Evolutionary conservation across 2,113 vertebrate genomes (phyloP).

Genomic region (Heterotilapia buettikoferi): DNA sequence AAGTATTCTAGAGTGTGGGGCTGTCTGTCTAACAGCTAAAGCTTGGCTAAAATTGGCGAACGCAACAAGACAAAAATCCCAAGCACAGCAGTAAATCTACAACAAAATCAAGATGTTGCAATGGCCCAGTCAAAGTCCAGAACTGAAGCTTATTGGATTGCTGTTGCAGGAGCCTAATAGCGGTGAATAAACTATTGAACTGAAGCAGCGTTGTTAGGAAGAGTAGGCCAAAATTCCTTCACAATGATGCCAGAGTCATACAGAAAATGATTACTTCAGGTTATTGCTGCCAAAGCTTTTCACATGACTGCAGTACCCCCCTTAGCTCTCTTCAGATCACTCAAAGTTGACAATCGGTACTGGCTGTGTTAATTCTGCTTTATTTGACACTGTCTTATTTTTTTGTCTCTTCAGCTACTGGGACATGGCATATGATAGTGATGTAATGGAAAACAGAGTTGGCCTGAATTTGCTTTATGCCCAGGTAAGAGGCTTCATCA

Average conservation of each 20-base stretch:
- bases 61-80: neutral
- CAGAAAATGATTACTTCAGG: neutral
- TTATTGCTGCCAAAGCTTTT: neutral
- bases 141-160: neutral
- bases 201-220: neutral
- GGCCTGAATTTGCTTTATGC: slow-evolving; percentile 91
- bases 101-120: neutral
- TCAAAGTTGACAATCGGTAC: neutral
- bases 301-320: neutral
- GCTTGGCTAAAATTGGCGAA: neutral
- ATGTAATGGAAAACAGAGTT: slow-evolving; percentile 94
- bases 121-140: neutral
- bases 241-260: neutral
- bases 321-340: neutral
- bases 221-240: neutral
- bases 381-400: neutral
- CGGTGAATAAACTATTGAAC: neutral
- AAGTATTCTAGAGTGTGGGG: neutral
- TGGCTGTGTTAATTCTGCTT: neutral
- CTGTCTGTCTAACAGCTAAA: neutral
- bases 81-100: neutral
- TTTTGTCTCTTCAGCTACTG: slow-evolving; percentile 80
- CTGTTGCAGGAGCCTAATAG: neutral
- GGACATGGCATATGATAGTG: slow-evolving; percentile 89
- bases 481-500: slow-evolving; percentile 75